Evolutionary conservation across 2,797 vertebrate genomes (phyloP), one percentile per base, ranked within the genome.

Genomic region (Melopsittacus undulatus): DNA sequence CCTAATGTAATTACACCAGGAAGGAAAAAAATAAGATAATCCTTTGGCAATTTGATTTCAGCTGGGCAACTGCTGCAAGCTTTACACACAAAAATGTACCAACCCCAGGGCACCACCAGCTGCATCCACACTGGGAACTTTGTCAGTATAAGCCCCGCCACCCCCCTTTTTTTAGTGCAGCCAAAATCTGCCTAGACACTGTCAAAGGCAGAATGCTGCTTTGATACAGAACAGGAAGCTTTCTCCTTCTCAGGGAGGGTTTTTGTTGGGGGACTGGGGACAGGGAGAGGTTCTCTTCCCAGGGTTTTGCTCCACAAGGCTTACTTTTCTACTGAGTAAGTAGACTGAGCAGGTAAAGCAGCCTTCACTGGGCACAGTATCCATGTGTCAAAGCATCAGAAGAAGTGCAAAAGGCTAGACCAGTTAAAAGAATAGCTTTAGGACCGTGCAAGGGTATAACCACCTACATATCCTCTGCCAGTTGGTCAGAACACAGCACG

Each of bases 351-450:
- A 36, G 54, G 29, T 48, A n/a, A 13, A 40, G 42, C 26, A 21
- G 18, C n/a, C 48, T 40, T 69, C 54, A 8, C 21, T 32, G 45
- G 18, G 63, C 26, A 10, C 0, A 0, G 56, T 32, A 29, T 26
- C 7, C 12, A 0, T 0, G 0, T 6, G 14, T 40, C 46, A 54
- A 48, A 48, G 32, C 56, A 72, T 5, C 73, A 67, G 61, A 29
- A 32, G 67, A 52, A 32, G 11, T 4, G n/a, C 46, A 67, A 51
- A 87, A 30, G 40, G 49, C 24, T 30, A 3, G 45, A 43, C 29
- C 23, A 70, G 32, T 9, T 7, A 38, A 67, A 80, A 77, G 26
- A 46, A 46, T 23, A 46, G 46, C 22, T 23, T 46, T 32, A 63
- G 46, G n/a, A 30, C 26, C 1, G 5, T 21, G 49, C 40, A 36